Conservation (phyloP, 2,888 invertebrate species). For the Tolmerus cingulatus region DNA sequence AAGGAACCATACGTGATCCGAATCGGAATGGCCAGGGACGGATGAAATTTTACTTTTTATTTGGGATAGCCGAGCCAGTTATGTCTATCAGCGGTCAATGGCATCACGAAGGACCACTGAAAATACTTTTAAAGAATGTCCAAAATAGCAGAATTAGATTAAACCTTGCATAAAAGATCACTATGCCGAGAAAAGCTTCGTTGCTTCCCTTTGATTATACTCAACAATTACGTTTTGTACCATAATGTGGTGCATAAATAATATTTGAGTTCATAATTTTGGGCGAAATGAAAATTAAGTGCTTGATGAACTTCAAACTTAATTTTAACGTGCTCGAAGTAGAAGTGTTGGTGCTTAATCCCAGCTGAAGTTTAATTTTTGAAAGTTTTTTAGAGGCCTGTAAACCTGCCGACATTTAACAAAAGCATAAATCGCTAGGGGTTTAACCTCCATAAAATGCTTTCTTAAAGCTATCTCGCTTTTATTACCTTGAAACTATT, state of each 20-base stretch:
- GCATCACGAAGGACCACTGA: background rate
- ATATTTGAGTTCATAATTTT: background rate
- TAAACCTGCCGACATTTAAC: background rate
- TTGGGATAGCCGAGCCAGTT: conserved; percentile 10
- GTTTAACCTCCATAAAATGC: background rate
- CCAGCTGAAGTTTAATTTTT: background rate
- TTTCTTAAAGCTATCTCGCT: background rate
- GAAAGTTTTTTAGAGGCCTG: background rate
- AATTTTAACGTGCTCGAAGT: background rate
- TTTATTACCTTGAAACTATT: background rate
- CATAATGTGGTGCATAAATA: background rate
- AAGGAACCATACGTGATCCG: conserved; percentile 32
- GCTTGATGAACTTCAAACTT: background rate
- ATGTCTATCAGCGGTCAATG: conserved; percentile 28
- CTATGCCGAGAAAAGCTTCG: background rate
- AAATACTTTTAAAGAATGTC: background rate
- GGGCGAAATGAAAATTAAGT: background rate
- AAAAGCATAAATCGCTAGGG: background rate
- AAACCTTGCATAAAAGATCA: background rate
- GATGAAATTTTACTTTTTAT: conserved; percentile 33
- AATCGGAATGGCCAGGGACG: background rate
- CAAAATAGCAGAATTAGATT: background rate
- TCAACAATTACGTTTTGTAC: background rate
- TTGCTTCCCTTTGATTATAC: background rate
- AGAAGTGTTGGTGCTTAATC: background rate